These are phyloP conservation scores for Limanda limanda DNA, from an alignment of 2,113 vertebrate species.

Conservation along the genomic window DNA sequence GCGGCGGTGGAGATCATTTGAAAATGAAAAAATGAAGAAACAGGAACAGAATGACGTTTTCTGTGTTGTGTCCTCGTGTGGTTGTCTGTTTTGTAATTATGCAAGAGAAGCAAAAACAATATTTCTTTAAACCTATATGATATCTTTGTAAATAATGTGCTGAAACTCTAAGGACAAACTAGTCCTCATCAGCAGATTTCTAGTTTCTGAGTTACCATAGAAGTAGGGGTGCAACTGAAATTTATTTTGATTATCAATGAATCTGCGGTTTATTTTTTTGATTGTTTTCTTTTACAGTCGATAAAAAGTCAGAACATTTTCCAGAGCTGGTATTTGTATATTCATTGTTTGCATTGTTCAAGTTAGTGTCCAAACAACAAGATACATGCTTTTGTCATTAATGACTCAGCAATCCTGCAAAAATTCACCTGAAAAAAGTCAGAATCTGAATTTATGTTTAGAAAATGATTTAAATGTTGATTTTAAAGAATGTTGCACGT, in stretches of 20 bases:
- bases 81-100: background rate
- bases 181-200: background rate
- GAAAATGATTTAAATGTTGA: background rate
- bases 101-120: background rate
- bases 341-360: no score
- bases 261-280: no score
- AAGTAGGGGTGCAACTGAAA: background rate
- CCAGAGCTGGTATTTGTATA: no score
- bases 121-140: background rate
- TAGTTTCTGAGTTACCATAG: background rate
- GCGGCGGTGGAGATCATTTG: slow-evolving; percentile 36
- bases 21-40: no score
- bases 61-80: background rate
- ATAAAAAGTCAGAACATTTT: no score
- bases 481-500: background rate
- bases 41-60: background rate
- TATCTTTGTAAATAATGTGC: background rate
- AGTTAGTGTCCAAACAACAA: background rate
- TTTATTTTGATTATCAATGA: background rate
- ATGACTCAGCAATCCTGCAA: no score
- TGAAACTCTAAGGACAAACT: background rate
- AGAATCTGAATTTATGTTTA: no score
- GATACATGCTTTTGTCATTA: no score
- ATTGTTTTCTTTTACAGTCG: no score
- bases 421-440: no score